These are phyloP conservation scores for Euplagia quadripunctaria DNA, from an alignment of 2,888 invertebrate species.

Conservation along the genomic window DNA sequence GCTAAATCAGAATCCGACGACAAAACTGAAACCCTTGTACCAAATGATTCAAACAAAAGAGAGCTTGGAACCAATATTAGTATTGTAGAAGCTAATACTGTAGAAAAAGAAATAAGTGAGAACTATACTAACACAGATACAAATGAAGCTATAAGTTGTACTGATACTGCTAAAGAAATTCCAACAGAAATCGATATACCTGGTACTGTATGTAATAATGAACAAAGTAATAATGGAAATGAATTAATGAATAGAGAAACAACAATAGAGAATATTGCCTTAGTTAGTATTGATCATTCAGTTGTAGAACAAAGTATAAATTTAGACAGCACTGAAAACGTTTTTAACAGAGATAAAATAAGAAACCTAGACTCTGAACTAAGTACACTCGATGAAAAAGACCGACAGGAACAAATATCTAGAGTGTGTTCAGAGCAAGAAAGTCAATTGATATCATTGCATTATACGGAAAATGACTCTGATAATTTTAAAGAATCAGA, in stretches of 20 bases:
- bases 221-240: slow-evolving; percentile 16
- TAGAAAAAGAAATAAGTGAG: background rate
- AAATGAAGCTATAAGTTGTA: slow-evolving; percentile 21
- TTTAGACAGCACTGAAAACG: slow-evolving; percentile 23
- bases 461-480: slow-evolving; percentile 41
- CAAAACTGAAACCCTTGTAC: slow-evolving; percentile 1
- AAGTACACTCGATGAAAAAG: slow-evolving; percentile 16
- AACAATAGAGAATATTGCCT: slow-evolving; percentile 49
- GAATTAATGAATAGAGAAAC: slow-evolving; percentile 9
- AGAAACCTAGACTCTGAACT: slow-evolving; percentile 13
- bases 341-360: slow-evolving; percentile 26
- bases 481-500: slow-evolving; percentile 17
- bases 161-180: slow-evolving; percentile 20
- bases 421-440: slow-evolving; percentile 36
- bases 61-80: slow-evolving; percentile 14
- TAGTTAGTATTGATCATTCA: slow-evolving; percentile 58
- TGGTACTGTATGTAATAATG: slow-evolving; percentile 19
- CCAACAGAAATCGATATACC: slow-evolving; percentile 9
- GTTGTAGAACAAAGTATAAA: slow-evolving; percentile 52
- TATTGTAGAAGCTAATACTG: slow-evolving; percentile 9
- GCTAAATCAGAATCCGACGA: slow-evolving; percentile 32
- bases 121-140: slow-evolving; percentile 10
- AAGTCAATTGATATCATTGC: slow-evolving; percentile 45
- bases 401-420: slow-evolving; percentile 16
- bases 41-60: slow-evolving; percentile 1